phyloP scores from a whole-genome alignment of 2,888 invertebrate species.

The Automeris io region DNA sequence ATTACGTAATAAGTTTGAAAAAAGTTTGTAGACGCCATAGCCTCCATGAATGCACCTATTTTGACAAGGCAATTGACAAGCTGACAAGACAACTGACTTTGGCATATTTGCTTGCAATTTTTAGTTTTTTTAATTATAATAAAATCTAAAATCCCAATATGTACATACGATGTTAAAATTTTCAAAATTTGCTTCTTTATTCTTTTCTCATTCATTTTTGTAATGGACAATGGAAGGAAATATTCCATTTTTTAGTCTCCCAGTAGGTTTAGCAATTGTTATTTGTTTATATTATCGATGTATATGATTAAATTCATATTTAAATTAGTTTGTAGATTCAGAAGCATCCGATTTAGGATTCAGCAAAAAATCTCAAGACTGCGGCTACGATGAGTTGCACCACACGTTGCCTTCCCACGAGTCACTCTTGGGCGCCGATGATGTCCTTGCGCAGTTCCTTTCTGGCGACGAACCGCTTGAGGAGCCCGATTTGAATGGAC shows the following conservation, averaged over 20 bases:
- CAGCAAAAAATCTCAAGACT: slow-evolving; percentile 33
- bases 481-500: slow-evolving; percentile 64
- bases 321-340: slow-evolving; percentile 52
- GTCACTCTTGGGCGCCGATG: slow-evolving; percentile 46
- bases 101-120: too few relatives aligned
- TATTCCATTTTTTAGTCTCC: slow-evolving; percentile 56
- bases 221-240: slow-evolving; percentile 44
- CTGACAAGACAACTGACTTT: too few relatives aligned
- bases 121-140: too few relatives aligned
- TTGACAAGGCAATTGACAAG: too few relatives aligned
- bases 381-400: slow-evolving; percentile 44
- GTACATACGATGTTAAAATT: too few relatives aligned
- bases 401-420: slow-evolving; percentile 38
- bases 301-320: slow-evolving; percentile 4
- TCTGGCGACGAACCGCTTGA: slow-evolving; percentile 59
- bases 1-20: too few relatives aligned
- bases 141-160: background rate
- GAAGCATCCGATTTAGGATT: slow-evolving; percentile 42
- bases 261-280: slow-evolving; percentile 37
- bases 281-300: background rate
- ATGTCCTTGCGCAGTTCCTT: slow-evolving; percentile 60
- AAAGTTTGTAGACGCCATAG: too few relatives aligned
- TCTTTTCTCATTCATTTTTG: background rate
- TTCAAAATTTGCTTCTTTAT: too few relatives aligned
- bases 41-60: too few relatives aligned